A percentile compares a stretch with the other conserved stretches of the same genome.
Evolutionary conservation across 2,888 invertebrate species (phyloP).

Genomic region (Cerastis rubricosa): DNA sequence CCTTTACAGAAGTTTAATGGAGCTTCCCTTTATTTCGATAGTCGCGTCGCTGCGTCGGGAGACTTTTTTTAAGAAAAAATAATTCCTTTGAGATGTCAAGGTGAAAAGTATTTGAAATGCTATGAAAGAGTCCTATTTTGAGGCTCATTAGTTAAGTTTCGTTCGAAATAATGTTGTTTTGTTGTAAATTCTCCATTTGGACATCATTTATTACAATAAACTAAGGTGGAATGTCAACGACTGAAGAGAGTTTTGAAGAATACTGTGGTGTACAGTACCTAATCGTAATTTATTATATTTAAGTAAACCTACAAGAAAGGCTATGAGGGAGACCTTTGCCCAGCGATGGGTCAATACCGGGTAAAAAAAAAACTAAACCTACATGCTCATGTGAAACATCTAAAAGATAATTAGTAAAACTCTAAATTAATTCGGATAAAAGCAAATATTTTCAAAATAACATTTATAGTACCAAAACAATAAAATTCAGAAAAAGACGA

Average conservation of each 20-base stretch:
- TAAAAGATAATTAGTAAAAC: background rate
- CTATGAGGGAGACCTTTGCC: no score
- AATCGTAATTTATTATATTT: background rate
- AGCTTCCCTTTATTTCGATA: slow-evolving; percentile 49
- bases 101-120: slow-evolving; percentile 42
- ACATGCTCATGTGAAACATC: background rate
- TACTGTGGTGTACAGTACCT: background rate
- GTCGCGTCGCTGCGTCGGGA: slow-evolving; percentile 10
- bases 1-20: slow-evolving; percentile 57
- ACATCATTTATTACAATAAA: background rate
- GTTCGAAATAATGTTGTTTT: background rate
- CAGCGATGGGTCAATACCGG: no score
- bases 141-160: slow-evolving; percentile 36
- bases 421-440: background rate
- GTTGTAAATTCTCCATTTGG: background rate
- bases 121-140: slow-evolving; percentile 24
- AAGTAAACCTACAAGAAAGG: background rate
- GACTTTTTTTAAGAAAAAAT: slow-evolving; percentile 18
- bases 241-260: background rate
- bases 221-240: background rate
- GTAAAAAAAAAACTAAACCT: no score
- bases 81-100: slow-evolving; percentile 50
- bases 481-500: background rate
- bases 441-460: background rate
- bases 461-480: background rate